Evolutionary conservation across 2,113 vertebrate species (phyloP).

Genomic region (Hylia prasina): DNA sequence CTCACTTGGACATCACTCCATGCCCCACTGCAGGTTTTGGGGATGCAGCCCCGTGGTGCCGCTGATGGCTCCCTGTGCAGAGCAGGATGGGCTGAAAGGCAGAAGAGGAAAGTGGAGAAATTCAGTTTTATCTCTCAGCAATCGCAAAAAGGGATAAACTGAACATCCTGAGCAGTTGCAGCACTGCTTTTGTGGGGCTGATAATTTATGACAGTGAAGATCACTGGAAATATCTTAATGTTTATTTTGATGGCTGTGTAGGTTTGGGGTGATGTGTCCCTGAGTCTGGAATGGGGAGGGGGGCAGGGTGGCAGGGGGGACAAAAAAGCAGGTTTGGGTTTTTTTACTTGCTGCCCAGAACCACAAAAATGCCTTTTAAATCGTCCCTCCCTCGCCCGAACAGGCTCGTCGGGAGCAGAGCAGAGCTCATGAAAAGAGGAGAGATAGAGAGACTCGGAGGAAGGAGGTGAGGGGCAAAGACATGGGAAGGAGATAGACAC

Average conservation of each 20-base stretch:
- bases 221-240: slow-evolving; percentile 55
- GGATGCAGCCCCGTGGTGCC: accelerated
- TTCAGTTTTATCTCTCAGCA: slow-evolving; percentile 25
- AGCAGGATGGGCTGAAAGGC: not conserved
- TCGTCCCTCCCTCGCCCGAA: slow-evolving; percentile 36
- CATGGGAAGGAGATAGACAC: slow-evolving; percentile 56
- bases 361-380: slow-evolving; percentile 65
- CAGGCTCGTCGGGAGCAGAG: slow-evolving; percentile 34
- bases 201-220: slow-evolving; percentile 49
- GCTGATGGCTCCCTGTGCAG: accelerated
- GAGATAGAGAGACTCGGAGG: slow-evolving; percentile 44
- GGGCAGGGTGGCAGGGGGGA: not conserved
- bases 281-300: not conserved
- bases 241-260: slow-evolving; percentile 62
- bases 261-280: slow-evolving; percentile 53
- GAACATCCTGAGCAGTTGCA: slow-evolving; percentile 47
- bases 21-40: not conserved
- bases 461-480: slow-evolving; percentile 47
- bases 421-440: slow-evolving; percentile 19
- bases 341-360: slow-evolving; percentile 58
- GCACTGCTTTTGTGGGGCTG: slow-evolving; percentile 24
- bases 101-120: not conserved
- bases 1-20: accelerated
- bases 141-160: not conserved
- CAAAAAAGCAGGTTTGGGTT: not conserved